Evolutionary conservation across 2,113 vertebrate species (phyloP).

Genomic region (Sitta europaea): DNA sequence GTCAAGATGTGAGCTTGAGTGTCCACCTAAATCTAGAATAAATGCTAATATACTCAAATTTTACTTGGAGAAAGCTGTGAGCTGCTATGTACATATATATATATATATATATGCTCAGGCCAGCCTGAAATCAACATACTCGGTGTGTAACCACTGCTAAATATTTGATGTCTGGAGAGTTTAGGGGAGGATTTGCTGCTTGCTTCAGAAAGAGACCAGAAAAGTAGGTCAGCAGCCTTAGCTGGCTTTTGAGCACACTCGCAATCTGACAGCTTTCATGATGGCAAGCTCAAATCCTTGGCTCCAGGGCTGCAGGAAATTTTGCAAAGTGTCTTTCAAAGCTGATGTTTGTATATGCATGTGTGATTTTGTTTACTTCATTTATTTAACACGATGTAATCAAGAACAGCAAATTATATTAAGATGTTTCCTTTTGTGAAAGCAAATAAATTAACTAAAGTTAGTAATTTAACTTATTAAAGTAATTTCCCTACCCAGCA

Average conservation of each 20-base stretch:
- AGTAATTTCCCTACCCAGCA: constrained; percentile 55
- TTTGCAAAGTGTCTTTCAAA: constrained; percentile 1
- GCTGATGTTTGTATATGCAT: neutral
- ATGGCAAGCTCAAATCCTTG: neutral
- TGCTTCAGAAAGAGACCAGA: neutral
- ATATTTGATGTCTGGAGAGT: constrained; percentile 46
- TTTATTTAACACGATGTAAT: neutral
- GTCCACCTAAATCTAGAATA: neutral
- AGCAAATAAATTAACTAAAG: constrained; percentile 38
- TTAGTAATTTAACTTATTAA: constrained; percentile 52
- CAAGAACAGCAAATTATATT: constrained; percentile 29
- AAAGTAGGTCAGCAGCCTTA: constrained; percentile 47
- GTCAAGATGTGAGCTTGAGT: neutral
- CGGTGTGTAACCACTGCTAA: neutral
- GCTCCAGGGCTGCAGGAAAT: neutral
- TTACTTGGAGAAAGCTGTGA: neutral
- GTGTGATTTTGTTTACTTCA: constrained; percentile 39
- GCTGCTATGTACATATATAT: neutral
- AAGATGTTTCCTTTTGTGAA: constrained; percentile 15
- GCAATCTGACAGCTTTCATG: neutral
- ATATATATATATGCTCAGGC: neutral
- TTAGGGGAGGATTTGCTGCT: neutral
- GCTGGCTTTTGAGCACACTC: neutral
- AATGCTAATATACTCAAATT: neutral
- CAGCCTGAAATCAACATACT: neutral